Evolutionary conservation across 2,797 vertebrate genomes (phyloP).

Genomic region (Jordanella pulchra): DNA sequence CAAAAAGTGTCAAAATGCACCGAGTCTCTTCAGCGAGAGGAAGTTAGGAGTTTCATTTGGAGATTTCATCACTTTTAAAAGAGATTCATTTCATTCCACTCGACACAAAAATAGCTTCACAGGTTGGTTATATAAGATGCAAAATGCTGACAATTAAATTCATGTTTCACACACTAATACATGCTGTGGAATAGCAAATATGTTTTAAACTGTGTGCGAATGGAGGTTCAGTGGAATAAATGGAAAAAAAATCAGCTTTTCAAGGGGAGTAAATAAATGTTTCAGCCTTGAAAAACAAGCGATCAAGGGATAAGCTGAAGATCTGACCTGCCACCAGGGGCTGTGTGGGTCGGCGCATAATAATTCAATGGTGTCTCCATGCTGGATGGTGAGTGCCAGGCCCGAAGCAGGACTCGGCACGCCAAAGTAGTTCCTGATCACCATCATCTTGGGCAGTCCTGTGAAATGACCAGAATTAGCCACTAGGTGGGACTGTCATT

Average conservation of each 20-base stretch:
- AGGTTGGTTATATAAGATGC: not conserved
- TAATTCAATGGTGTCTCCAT: conserved; percentile 90
- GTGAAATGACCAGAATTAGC: conserved; percentile 10
- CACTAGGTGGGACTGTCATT: not conserved
- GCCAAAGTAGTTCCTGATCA: conserved; percentile 88
- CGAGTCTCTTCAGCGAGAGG: not conserved
- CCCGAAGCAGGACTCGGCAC: conserved; percentile 84
- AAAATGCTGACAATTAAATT: not conserved
- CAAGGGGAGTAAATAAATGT: not conserved
- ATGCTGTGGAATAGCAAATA: not conserved
- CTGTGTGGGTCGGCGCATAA: conserved; percentile 89
- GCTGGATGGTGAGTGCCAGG: conserved; percentile 85
- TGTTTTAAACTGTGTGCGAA: not conserved
- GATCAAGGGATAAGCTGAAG: conserved; percentile 9
- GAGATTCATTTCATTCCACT: not conserved
- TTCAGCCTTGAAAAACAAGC: conserved; percentile 6
- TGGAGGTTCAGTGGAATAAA: not conserved
- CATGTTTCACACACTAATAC: not conserved
- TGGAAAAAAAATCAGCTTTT: not conserved
- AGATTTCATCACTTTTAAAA: not conserved
- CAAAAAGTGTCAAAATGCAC: conserved; percentile 1
- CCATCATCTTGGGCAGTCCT: conserved; percentile 95
- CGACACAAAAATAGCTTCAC: not conserved
- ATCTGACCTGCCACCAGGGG: conserved; percentile 94
- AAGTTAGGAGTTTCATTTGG: not conserved